phyloP scores from a whole-genome alignment of 1,140 invertebrate species.

The Oncopodura yosiiana region DNA sequence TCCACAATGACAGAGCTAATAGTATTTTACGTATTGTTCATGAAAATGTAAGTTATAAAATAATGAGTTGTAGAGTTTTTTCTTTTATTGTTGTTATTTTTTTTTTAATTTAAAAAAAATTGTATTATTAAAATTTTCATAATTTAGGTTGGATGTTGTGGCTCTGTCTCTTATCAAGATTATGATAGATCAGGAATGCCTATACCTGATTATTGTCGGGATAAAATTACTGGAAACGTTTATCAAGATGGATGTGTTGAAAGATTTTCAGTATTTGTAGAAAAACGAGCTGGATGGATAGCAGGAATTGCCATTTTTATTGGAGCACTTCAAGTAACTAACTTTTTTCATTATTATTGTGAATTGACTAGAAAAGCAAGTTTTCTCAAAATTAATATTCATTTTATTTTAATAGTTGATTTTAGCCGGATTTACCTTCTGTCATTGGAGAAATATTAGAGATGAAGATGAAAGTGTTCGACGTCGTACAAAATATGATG shows the following conservation, averaged over 20 bases:
- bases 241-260: conserved; percentile 77
- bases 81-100: background rate
- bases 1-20: conserved; percentile 49
- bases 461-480: background rate
- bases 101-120: conserved; percentile 2
- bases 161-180: conserved; percentile 67
- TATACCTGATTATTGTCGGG: conserved; percentile 66
- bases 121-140: background rate
- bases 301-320: conserved; percentile 62
- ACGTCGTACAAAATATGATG: too few relatives aligned
- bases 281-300: conserved; percentile 71
- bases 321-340: conserved; percentile 61
- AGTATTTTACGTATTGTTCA: conserved; percentile 64
- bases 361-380: too few relatives aligned
- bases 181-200: conserved; percentile 63
- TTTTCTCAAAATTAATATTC: conserved; percentile 1
- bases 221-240: conserved; percentile 75
- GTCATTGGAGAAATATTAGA: conserved; percentile 21
- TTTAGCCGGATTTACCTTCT: conserved; percentile 22
- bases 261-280: conserved; percentile 71
- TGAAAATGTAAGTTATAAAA: conserved; percentile 58
- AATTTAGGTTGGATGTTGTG: conserved; percentile 69
- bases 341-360: conserved; percentile 1
- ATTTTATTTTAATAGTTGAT: conserved; percentile 17
- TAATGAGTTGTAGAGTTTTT: background rate